phyloP scores from a whole-genome alignment of 2,797 vertebrate genomes.

The Balearica regulorum region DNA sequence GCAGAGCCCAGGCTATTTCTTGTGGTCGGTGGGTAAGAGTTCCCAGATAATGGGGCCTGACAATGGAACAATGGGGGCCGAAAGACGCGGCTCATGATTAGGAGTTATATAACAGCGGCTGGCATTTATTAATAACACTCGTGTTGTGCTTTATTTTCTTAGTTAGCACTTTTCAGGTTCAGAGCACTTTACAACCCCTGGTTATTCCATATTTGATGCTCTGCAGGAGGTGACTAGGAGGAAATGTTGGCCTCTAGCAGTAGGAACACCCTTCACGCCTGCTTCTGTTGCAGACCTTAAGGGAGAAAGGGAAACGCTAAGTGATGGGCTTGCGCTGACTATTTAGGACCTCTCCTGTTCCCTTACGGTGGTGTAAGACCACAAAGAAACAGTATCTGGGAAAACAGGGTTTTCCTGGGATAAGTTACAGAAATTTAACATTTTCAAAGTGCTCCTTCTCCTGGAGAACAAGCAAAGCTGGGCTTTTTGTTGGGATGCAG shows the following conservation, averaged over 20 bases:
- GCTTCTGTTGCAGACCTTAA: neutral
- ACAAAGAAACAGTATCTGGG: neutral
- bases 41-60: conserved; percentile 63
- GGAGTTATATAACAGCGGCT: conserved; percentile 51
- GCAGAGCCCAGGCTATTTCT: conserved; percentile 56
- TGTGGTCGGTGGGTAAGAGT: conserved; percentile 59
- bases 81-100: conserved; percentile 29
- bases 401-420: neutral
- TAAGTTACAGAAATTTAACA: neutral
- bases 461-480: neutral
- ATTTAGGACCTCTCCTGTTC: neutral
- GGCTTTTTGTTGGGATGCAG: neutral
- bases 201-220: neutral
- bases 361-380: neutral
- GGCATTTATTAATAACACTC: conserved; percentile 59
- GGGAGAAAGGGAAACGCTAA: neutral
- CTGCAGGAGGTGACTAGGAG: neutral
- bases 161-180: conserved; percentile 66
- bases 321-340: neutral
- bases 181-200: conserved; percentile 26
- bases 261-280: neutral
- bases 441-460: neutral
- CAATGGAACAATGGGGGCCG: conserved; percentile 54
- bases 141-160: conserved; percentile 14
- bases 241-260: neutral